These are phyloP conservation scores for Hypercompe scribonia DNA, from an alignment of 2,888 invertebrate genomes.

Conservation along the genomic window DNA sequence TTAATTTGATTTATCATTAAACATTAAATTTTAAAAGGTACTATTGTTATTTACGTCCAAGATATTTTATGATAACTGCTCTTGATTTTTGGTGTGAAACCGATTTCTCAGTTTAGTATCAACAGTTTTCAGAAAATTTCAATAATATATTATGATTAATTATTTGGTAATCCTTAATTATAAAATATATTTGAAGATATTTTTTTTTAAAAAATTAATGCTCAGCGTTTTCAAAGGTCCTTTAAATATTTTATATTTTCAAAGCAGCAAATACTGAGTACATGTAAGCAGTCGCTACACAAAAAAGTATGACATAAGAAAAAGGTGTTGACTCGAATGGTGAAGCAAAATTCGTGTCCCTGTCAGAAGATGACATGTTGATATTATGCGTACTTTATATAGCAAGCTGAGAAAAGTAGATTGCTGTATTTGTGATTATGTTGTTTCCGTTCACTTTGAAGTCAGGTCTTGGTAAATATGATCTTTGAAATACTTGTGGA, in stretches of 20 bases:
- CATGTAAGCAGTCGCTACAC: constrained; percentile 30
- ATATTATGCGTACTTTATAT: constrained; percentile 18
- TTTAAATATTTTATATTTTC: constrained; percentile 15
- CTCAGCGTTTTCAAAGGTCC: constrained; percentile 20
- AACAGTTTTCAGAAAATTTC: not conserved
- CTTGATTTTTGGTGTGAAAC: not conserved
- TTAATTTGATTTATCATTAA: constrained; percentile 27
- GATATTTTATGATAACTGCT: not conserved
- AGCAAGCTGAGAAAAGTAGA: constrained; percentile 31
- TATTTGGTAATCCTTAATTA: not conserved
- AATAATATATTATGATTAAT: not conserved
- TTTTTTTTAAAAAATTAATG: constrained; percentile 29
- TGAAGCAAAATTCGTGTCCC: constrained; percentile 51
- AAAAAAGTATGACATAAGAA: constrained; percentile 55
- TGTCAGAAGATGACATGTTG: constrained; percentile 55
- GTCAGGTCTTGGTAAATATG: not conserved
- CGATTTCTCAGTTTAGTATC: not conserved
- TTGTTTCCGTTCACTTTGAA: not conserved
- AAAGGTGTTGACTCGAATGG: constrained; percentile 10
- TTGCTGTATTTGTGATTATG: not conserved
- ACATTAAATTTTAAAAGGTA: not conserved
- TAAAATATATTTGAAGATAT: not conserved
- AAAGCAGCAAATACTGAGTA: constrained; percentile 35
- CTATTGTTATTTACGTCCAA: not conserved
- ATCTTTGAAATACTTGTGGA: not conserved